These are phyloP conservation scores for Sebastes baramenuke DNA, from an alignment of 2,797 vertebrate species.

Conservation along the genomic window DNA sequence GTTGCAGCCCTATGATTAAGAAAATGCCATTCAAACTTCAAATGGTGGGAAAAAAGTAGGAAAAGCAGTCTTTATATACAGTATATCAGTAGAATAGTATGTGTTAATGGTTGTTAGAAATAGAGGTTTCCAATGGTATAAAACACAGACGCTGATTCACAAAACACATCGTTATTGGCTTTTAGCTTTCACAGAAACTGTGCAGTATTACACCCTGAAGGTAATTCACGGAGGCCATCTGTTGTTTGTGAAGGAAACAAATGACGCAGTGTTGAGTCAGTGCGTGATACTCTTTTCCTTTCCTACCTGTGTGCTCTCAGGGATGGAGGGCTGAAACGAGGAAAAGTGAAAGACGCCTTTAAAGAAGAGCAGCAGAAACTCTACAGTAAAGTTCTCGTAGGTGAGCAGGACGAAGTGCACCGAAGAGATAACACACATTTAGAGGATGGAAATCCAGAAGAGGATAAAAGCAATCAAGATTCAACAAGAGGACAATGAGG, in stretches of 20 bases:
- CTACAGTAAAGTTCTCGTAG: slow-evolving; percentile 91
- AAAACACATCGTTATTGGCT: not conserved
- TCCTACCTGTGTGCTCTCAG: slow-evolving; percentile 59
- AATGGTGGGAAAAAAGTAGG: not conserved
- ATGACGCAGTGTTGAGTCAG: not conserved
- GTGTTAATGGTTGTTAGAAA: not conserved
- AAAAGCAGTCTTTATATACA: not conserved
- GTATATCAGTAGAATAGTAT: not conserved
- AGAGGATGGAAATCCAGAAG: slow-evolving; percentile 11
- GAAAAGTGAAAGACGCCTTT: slow-evolving; percentile 90
- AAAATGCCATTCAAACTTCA: not conserved
- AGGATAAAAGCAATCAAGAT: not conserved
- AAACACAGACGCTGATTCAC: not conserved
- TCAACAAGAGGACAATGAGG: not conserved
- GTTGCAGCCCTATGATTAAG: too few species aligned
- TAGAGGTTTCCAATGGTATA: not conserved
- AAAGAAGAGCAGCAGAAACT: slow-evolving; percentile 93
- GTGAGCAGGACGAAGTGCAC: slow-evolving; percentile 84
- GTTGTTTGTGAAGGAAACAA: not conserved
- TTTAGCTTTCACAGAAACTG: not conserved
- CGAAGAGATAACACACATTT: not conserved
- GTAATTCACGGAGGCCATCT: not conserved
- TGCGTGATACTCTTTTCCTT: not conserved
- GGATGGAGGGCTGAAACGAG: slow-evolving; percentile 92
- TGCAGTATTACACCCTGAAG: not conserved